phyloP scores from a whole-genome alignment of 2,888 invertebrate species.

The Eurytoma californica region DNA sequence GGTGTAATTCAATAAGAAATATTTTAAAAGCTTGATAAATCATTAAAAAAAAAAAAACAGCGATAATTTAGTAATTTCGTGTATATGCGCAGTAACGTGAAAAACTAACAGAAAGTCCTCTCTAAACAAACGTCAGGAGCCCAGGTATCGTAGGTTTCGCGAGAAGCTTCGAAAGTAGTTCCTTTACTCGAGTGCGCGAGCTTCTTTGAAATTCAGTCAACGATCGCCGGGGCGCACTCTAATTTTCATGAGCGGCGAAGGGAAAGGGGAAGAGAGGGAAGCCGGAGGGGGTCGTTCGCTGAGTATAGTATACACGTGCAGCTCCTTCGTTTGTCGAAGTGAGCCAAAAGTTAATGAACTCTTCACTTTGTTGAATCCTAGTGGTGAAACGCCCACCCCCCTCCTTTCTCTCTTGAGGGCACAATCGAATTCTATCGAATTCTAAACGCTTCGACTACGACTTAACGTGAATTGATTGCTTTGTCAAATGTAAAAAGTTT shows the following conservation, averaged over 20 bases:
- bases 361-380: slow-evolving; percentile 32
- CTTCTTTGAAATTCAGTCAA: slow-evolving; percentile 13
- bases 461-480: slow-evolving; percentile 16
- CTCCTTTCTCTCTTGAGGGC: not conserved
- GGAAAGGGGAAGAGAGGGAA: not conserved
- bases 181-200: not conserved
- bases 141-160: too few species aligned
- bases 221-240: not conserved
- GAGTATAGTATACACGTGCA: not conserved
- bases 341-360: slow-evolving; percentile 38
- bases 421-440: slow-evolving; percentile 21
- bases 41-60: too few species aligned
- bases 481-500: not conserved
- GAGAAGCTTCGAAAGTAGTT: too few species aligned
- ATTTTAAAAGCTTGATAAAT: too few species aligned
- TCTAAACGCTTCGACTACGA: slow-evolving; percentile 2
- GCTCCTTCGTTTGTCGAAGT: slow-evolving; percentile 15
- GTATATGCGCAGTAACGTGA: too few species aligned
- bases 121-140: too few species aligned
- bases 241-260: not conserved
- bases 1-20: too few species aligned
- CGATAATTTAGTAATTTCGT: too few species aligned
- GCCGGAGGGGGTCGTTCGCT: not conserved
- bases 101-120: too few species aligned
- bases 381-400: not conserved